A percentile compares a stretch with the other conserved stretches of the same genome.
Evolutionary conservation across 2,797 vertebrate genomes (phyloP).

Genomic region (Myotis pilosus): DNA sequence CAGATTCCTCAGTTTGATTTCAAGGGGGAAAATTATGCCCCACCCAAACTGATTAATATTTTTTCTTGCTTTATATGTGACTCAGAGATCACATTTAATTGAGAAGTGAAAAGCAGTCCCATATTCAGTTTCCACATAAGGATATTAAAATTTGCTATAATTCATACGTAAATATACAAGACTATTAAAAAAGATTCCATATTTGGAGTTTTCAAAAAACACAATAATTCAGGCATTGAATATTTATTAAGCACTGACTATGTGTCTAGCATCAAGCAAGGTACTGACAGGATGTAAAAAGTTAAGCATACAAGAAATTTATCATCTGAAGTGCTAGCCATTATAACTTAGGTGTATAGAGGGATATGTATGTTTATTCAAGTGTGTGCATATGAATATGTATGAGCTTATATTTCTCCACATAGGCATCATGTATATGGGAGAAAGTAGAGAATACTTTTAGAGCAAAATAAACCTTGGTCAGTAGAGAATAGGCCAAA

Average conservation of each 20-base stretch:
- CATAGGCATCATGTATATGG: background rate
- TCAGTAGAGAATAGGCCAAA: background rate
- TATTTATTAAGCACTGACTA: background rate
- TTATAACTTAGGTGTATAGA: background rate
- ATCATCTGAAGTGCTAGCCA: background rate
- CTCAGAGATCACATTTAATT: background rate
- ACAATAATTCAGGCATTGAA: background rate
- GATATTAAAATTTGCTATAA: conserved; percentile 9
- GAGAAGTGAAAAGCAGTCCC: conserved; percentile 6
- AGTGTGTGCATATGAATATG: background rate
- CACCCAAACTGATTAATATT: background rate
- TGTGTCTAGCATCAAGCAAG: background rate
- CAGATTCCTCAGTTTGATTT: conserved; percentile 14
- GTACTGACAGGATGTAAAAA: background rate
- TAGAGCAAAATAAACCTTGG: conserved; percentile 27
- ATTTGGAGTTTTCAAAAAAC: conserved; percentile 30
- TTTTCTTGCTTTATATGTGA: conserved; percentile 13
- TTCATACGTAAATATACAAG: background rate
- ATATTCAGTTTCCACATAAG: background rate
- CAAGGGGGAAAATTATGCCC: background rate
- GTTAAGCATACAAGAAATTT: background rate
- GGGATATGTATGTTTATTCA: background rate
- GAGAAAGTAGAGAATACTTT: conserved; percentile 3
- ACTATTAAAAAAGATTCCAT: background rate
- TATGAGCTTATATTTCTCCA: background rate